phyloP scores from a whole-genome alignment of 2,888 invertebrate genomes.

The Zootermopsis nevadensis region DNA sequence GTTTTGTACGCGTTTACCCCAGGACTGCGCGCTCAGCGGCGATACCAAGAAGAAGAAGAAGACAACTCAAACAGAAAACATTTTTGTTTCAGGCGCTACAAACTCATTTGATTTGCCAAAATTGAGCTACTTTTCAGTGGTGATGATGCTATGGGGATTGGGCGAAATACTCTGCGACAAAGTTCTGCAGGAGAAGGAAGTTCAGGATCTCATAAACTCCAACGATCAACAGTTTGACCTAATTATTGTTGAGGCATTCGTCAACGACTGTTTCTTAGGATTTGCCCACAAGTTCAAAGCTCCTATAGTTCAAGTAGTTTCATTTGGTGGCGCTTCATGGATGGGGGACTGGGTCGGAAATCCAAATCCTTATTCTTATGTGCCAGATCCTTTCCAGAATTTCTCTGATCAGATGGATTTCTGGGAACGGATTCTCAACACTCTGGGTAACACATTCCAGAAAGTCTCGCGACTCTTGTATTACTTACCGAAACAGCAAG shows the following conservation, averaged over 20 bases:
- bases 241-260: slow-evolving; percentile 43
- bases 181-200: not conserved
- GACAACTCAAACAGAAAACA: too few relatives aligned
- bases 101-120: not conserved
- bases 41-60: too few relatives aligned
- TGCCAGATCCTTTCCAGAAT: slow-evolving; percentile 66
- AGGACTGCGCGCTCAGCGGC: too few relatives aligned
- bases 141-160: not conserved
- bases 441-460: not conserved
- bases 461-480: too few relatives aligned
- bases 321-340: slow-evolving; percentile 63
- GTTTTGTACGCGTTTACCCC: too few relatives aligned
- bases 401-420: slow-evolving; percentile 65
- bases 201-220: not conserved
- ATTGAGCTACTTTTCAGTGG: not conserved
- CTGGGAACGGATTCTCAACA: slow-evolving; percentile 31
- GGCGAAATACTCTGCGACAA: not conserved
- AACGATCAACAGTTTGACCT: slow-evolving; percentile 46
- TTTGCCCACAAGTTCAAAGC: slow-evolving; percentile 50
- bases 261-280: slow-evolving; percentile 47
- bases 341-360: slow-evolving; percentile 65
- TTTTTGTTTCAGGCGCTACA: not conserved
- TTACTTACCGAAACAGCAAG: not conserved
- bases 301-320: slow-evolving; percentile 60
- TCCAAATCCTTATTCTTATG: slow-evolving; percentile 65